Evolutionary conservation across 1,140 invertebrate genomes (phyloP).

Genomic region (Anastrepha obliqua): DNA sequence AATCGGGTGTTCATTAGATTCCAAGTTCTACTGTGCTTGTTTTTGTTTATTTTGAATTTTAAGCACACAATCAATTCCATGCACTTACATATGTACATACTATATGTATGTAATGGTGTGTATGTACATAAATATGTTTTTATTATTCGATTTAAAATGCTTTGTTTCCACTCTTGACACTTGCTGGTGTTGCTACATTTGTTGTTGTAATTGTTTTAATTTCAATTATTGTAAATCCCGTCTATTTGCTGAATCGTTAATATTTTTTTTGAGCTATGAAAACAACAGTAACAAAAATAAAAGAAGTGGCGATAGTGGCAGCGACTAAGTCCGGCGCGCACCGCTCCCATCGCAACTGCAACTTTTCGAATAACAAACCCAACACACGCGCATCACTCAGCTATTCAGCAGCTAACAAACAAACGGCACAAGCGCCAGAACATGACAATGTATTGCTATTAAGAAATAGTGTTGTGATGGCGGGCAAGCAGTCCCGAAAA

Average conservation of each 20-base stretch:
- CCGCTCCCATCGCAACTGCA: not conserved
- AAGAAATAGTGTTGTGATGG: too few species aligned
- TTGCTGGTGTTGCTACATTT: not conserved
- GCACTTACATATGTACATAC: not conserved
- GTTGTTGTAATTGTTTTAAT: slow-evolving; percentile 36
- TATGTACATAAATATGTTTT: not conserved
- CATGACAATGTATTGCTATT: too few species aligned
- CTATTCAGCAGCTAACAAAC: not conserved
- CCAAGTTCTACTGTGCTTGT: not conserved
- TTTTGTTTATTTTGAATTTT: slow-evolving; percentile 42
- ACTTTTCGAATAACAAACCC: not conserved
- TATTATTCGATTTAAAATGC: slow-evolving; percentile 40
- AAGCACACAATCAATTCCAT: not conserved
- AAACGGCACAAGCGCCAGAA: too few species aligned
- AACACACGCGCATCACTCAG: not conserved
- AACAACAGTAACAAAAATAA: slow-evolving; percentile 33
- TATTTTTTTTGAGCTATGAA: slow-evolving; percentile 33
- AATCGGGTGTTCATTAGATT: slow-evolving; percentile 26
- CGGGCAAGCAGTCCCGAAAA: too few species aligned
- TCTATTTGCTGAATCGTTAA: slow-evolving; percentile 28
- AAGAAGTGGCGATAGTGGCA: not conserved
- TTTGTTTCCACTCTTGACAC: slow-evolving; percentile 26
- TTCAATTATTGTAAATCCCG: not conserved
- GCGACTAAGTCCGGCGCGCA: not conserved
- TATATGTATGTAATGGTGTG: not conserved